A percentile compares a stretch with the other conserved stretches of the same genome.
These are phyloP conservation scores for Drosophila eugracilis DNA, from an alignment of 1,140 invertebrate genomes.

Conservation along the genomic window DNA sequence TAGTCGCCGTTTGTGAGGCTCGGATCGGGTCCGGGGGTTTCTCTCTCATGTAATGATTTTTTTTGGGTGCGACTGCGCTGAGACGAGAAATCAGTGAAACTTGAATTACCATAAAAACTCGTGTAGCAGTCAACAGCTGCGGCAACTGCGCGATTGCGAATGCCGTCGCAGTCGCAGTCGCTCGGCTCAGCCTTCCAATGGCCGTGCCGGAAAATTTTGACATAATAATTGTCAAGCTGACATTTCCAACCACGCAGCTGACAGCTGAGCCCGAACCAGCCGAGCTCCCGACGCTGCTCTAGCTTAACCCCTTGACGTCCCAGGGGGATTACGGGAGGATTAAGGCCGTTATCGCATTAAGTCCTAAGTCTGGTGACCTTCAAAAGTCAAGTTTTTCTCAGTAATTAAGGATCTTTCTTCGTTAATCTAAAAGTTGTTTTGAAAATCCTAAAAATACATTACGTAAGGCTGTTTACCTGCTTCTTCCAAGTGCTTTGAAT, in stretches of 20 bases:
- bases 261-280: slow-evolving; percentile 60
- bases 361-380: no score
- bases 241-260: slow-evolving; percentile 82
- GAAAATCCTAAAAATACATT: no score
- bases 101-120: slow-evolving; percentile 83
- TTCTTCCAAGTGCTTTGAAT: neutral
- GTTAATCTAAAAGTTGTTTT: no score
- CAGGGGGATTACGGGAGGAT: slow-evolving; percentile 11
- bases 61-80: slow-evolving; percentile 70
- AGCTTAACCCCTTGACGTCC: slow-evolving; percentile 19
- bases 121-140: slow-evolving; percentile 81
- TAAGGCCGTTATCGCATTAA: no score
- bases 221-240: slow-evolving; percentile 85
- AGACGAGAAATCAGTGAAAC: slow-evolving; percentile 81
- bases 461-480: no score
- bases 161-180: no score
- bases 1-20: slow-evolving; percentile 20
- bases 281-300: slow-evolving; percentile 32
- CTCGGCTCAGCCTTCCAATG: slow-evolving; percentile 54
- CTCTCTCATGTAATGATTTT: slow-evolving; percentile 53
- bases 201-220: slow-evolving; percentile 77
- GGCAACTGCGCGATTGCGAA: slow-evolving; percentile 45
- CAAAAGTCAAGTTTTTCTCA: no score
- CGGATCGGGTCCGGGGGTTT: slow-evolving; percentile 55
- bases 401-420: no score